phyloP scores from a whole-genome alignment of 1,140 invertebrate species.

The Aradophagus sp. region DNA sequence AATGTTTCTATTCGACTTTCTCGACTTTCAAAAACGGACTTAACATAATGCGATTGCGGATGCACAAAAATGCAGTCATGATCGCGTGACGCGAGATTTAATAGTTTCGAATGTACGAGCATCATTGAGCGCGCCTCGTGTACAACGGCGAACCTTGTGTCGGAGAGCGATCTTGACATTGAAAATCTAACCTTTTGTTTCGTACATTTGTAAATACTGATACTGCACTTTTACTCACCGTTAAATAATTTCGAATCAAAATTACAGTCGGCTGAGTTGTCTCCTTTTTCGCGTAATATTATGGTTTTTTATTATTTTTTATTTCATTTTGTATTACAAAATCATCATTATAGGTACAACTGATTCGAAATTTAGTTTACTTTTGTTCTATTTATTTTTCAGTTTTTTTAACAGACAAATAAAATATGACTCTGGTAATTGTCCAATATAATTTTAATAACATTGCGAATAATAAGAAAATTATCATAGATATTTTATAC shows the following conservation, averaged over 20 bases:
- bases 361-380: too few species aligned
- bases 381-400: too few species aligned
- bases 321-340: too few species aligned
- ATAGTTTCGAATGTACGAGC: slow-evolving; percentile 30
- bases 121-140: slow-evolving; percentile 25
- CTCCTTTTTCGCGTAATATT: too few species aligned
- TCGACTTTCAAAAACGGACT: slow-evolving; percentile 45
- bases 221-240: not conserved
- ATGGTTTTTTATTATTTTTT: too few species aligned
- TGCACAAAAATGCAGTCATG: slow-evolving; percentile 37
- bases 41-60: slow-evolving; percentile 43
- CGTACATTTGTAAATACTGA: slow-evolving; percentile 10
- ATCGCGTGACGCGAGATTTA: slow-evolving; percentile 47
- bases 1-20: slow-evolving; percentile 44
- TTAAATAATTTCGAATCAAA: not conserved
- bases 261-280: too few species aligned
- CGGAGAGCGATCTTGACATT: slow-evolving; percentile 33
- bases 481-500: too few species aligned
- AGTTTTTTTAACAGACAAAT: too few species aligned
- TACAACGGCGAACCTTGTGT: slow-evolving; percentile 14
- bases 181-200: slow-evolving; percentile 38
- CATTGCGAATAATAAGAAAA: too few species aligned
- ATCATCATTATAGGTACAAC: too few species aligned
- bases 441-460: too few species aligned
- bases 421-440: too few species aligned